Conservation (phyloP, 2,888 invertebrate genomes). For the Actias luna region DNA sequence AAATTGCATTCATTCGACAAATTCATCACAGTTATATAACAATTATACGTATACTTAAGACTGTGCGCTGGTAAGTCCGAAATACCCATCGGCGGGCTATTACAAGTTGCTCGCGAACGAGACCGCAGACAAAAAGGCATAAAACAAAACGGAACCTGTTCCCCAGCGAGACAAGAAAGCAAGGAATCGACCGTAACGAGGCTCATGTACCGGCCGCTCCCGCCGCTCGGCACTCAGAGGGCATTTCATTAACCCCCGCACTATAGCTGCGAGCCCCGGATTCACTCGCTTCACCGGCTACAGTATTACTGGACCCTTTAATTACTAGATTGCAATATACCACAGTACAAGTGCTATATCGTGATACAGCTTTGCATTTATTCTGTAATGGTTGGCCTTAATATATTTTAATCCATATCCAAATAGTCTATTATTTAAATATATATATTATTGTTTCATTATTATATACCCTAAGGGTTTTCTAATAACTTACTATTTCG, state of each 20-base stretch:
- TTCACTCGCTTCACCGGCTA: constrained; percentile 19
- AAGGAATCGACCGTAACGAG: not conserved
- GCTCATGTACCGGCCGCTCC: not conserved
- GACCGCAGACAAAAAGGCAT: not conserved
- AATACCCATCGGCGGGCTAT: not conserved
- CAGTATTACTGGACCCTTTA: constrained; percentile 21
- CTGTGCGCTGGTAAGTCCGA: too few species aligned
- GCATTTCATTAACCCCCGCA: constrained; percentile 25
- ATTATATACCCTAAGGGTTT: too few species aligned
- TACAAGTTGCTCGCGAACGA: not conserved
- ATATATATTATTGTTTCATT: too few species aligned
- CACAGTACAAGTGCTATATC: not conserved
- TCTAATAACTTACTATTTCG: too few species aligned
- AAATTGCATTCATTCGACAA: too few species aligned
- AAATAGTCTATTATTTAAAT: too few species aligned
- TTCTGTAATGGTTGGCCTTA: too few species aligned
- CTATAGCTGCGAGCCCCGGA: constrained; percentile 13
- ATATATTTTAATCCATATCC: too few species aligned
- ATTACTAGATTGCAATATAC: constrained; percentile 28
- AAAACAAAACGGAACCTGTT: not conserved
- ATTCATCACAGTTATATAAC: too few species aligned
- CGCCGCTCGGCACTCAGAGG: constrained; percentile 15
- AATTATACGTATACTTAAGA: too few species aligned
- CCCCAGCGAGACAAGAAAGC: constrained; percentile 1
- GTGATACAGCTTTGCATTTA: not conserved